Conservation (phyloP, 2,888 invertebrate genomes). For the Argyra leucocephala region DNA sequence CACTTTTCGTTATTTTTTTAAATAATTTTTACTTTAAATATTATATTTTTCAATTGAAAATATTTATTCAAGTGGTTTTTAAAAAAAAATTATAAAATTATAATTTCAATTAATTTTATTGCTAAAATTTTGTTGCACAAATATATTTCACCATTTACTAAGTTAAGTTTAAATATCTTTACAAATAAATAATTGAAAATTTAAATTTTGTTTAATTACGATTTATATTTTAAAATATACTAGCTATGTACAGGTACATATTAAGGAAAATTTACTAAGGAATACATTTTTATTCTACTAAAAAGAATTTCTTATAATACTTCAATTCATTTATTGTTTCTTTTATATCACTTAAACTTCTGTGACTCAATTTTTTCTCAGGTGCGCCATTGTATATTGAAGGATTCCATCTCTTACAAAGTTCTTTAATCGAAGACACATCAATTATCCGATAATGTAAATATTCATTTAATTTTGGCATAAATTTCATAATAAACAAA, state of each 20-base stretch:
- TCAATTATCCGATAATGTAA: constrained; percentile 90
- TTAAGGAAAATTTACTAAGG: no score
- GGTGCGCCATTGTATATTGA: constrained; percentile 50
- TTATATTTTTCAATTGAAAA: neutral
- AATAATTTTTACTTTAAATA: neutral
- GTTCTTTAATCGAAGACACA: constrained; percentile 81
- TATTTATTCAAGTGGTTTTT: neutral
- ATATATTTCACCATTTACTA: neutral
- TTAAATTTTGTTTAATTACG: neutral
- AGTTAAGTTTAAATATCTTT: constrained; percentile 6
- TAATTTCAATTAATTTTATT: neutral
- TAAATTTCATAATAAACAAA: constrained; percentile 67
- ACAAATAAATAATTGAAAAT: neutral
- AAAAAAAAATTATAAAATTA: neutral
- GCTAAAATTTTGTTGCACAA: neutral
- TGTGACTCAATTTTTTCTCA: constrained; percentile 56
- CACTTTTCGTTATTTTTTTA: neutral
- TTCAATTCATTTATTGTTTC: constrained; percentile 78
- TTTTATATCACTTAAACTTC: constrained; percentile 71
- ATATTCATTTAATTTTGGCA: constrained; percentile 67
- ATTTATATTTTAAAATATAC: neutral
- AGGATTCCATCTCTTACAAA: constrained; percentile 69
- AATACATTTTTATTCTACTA: no score
- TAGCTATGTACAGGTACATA: no score
- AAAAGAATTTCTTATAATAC: constrained; percentile 64